A percentile compares a stretch with the other conserved stretches of the same genome.
Conservation (phyloP, 2,888 invertebrate genomes). For the Pristionchus entomophagus region DNA sequence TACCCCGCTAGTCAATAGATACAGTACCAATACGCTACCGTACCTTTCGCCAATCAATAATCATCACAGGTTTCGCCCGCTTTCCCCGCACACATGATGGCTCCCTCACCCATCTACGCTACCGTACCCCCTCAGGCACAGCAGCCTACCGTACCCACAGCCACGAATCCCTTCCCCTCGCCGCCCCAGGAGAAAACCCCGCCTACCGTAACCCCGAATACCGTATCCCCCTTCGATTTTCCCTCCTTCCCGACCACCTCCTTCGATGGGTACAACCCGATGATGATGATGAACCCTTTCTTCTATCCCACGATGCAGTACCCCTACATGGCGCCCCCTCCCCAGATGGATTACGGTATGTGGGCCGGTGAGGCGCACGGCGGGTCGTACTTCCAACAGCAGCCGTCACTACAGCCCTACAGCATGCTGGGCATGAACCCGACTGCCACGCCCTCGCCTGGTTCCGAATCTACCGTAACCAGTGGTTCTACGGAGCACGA, state of each 20-base stretch:
- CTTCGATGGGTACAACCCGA: background rate
- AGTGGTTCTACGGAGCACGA: too few relatives aligned
- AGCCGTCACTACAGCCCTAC: background rate
- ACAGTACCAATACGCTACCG: too few relatives aligned
- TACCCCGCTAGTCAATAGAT: too few relatives aligned
- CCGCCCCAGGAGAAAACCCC: conserved; percentile 19
- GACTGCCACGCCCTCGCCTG: too few relatives aligned
- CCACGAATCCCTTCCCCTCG: background rate
- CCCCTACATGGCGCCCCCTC: background rate
- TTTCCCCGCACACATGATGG: conserved; percentile 24
- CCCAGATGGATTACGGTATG: conserved; percentile 25
- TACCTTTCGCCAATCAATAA: too few relatives aligned
- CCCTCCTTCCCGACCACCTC: background rate
- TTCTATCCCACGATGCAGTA: background rate
- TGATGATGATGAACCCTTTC: background rate
- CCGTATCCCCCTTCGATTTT: background rate
- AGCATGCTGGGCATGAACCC: background rate
- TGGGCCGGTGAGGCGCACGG: too few relatives aligned
- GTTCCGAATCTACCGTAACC: too few relatives aligned
- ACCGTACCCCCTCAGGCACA: background rate
- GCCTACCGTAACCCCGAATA: conserved; percentile 4
- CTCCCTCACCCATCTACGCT: background rate
- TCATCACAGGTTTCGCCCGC: conserved; percentile 27
- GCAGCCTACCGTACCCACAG: background rate
- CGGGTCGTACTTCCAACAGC: background rate